Evolutionary conservation across 1,140 invertebrate species (phyloP).

Genomic region (Drosophila baimaii): DNA sequence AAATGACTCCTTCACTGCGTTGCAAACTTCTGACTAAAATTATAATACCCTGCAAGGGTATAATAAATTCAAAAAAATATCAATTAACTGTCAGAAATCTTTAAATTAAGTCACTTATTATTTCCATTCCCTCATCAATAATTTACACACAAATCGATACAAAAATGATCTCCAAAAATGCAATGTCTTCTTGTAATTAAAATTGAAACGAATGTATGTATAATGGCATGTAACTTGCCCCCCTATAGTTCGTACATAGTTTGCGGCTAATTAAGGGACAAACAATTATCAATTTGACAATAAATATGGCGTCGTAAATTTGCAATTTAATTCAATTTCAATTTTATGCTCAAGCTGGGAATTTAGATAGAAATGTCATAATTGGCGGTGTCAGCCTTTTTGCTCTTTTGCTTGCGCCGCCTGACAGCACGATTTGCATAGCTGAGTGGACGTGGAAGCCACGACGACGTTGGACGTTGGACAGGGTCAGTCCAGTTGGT

Average conservation of each 20-base stretch:
- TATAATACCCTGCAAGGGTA: too few species aligned
- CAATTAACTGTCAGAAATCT: neutral
- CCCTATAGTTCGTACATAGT: neutral
- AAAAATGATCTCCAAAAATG: too few species aligned
- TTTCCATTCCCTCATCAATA: too few species aligned
- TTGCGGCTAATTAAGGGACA: neutral
- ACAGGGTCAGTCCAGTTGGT: slow-evolving; percentile 8
- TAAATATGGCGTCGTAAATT: neutral
- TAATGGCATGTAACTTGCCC: too few species aligned
- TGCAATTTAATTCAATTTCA: too few species aligned
- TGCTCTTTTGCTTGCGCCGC: slow-evolving; percentile 16
- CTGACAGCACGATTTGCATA: slow-evolving; percentile 33
- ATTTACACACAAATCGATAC: neutral
- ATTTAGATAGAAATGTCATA: too few species aligned
- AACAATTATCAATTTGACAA: neutral
- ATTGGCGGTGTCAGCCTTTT: neutral
- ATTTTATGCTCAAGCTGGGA: too few species aligned
- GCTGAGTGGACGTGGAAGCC: slow-evolving; percentile 12
- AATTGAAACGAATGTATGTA: too few species aligned
- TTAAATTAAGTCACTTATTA: neutral
- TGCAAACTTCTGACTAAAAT: too few species aligned
- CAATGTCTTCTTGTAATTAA: too few species aligned
- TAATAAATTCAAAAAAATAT: too few species aligned
- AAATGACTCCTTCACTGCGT: too few species aligned
- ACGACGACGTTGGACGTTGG: neutral